These are phyloP conservation scores for Leptodirus hochenwartii DNA, from an alignment of 2,888 invertebrate species.

Conservation along the genomic window DNA sequence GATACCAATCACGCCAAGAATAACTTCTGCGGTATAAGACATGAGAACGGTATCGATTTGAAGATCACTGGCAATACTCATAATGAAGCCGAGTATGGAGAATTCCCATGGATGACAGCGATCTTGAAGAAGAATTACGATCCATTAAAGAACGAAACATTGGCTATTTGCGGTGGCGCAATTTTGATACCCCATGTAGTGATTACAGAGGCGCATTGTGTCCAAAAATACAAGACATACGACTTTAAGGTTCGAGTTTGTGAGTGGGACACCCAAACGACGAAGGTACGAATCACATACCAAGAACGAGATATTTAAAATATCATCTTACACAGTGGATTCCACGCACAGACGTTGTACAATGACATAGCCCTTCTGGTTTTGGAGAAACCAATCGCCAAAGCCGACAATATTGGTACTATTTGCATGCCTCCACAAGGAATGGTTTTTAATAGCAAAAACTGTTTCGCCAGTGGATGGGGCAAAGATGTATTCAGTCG, in stretches of 20 bases:
- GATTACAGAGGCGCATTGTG: constrained; percentile 65
- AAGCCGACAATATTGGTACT: constrained; percentile 50
- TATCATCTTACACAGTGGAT: constrained; percentile 33
- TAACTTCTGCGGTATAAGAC: constrained; percentile 37
- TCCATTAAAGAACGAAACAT: constrained; percentile 21
- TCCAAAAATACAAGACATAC: constrained; percentile 22
- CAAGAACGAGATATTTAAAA: constrained; percentile 40
- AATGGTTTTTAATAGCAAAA: constrained; percentile 29
- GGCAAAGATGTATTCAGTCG: constrained; percentile 57
- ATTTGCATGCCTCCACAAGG: constrained; percentile 47
- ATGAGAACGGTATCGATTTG: constrained; percentile 37
- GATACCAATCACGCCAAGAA: no score
- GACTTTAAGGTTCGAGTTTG: constrained; percentile 43
- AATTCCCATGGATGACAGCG: constrained; percentile 75
- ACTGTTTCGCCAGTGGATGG: constrained; percentile 65
- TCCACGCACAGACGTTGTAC: constrained; percentile 35
- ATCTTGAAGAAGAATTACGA: constrained; percentile 30
- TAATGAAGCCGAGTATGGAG: constrained; percentile 58
- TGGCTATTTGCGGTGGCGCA: constrained; percentile 55
- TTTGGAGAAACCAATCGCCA: constrained; percentile 32
- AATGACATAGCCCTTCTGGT: constrained; percentile 54
- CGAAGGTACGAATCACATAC: constrained; percentile 44
- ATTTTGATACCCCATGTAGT: constrained; percentile 62
- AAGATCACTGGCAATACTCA: constrained; percentile 34
- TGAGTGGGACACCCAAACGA: constrained; percentile 72